A percentile compares a stretch with the other conserved stretches of the same genome.
These are phyloP conservation scores for Plectrocnemia conspersa DNA, from an alignment of 1,140 invertebrate species.

Conservation along the genomic window DNA sequence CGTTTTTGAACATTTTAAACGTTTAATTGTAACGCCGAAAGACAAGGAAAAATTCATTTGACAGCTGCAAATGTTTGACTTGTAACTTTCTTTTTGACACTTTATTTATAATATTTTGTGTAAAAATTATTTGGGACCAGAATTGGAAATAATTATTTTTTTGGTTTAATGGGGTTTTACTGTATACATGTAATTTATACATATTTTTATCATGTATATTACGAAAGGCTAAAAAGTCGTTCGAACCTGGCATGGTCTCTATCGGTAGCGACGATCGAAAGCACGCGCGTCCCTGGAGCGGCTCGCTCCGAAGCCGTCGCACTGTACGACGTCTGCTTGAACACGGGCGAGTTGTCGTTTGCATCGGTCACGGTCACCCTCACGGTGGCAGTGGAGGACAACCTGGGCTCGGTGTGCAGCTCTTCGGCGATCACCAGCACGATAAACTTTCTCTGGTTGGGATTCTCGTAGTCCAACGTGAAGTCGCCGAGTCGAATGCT, in stretches of 20 bases:
- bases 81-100: no score
- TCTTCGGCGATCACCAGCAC: slow-evolving; percentile 81
- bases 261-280: slow-evolving; percentile 75
- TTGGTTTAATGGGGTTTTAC: no score
- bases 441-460: slow-evolving; percentile 87
- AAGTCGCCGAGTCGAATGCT: slow-evolving; percentile 76
- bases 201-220: no score
- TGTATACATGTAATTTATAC: no score
- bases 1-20: no score
- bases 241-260: slow-evolving; percentile 72
- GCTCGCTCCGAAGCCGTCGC: slow-evolving; percentile 70
- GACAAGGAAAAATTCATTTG: no score
- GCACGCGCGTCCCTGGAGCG: slow-evolving; percentile 63
- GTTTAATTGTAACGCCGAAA: no score
- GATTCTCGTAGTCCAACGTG: slow-evolving; percentile 84
- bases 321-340: slow-evolving; percentile 69
- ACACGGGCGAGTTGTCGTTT: slow-evolving; percentile 86
- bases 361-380: slow-evolving; percentile 77
- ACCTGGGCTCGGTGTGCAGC: slow-evolving; percentile 64
- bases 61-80: no score
- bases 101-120: no score
- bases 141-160: no score
- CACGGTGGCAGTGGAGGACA: slow-evolving; percentile 83
- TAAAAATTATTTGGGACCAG: no score
- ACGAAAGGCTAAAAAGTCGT: slow-evolving; percentile 1